A percentile compares a stretch with the other conserved stretches of the same genome.
These are phyloP conservation scores for Andinoacara biseriatus DNA, from an alignment of 2,113 vertebrate species.

Conservation along the genomic window DNA sequence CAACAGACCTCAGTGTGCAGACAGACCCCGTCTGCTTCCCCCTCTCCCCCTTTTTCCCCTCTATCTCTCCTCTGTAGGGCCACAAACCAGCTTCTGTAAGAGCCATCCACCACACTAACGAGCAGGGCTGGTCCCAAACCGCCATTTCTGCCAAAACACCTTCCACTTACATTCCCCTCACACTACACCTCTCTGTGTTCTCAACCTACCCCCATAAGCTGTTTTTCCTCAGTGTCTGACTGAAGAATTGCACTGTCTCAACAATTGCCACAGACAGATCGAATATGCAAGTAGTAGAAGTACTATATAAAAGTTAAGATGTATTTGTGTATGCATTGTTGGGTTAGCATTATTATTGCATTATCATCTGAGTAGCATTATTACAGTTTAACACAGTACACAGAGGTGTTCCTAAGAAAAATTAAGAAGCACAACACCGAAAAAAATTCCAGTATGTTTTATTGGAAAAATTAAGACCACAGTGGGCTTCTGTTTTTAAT, in stretches of 20 bases:
- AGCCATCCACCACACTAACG: conserved; percentile 64
- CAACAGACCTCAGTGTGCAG: conserved; percentile 77
- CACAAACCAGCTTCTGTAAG: conserved; percentile 77
- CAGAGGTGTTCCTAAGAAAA: background rate
- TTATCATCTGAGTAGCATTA: background rate
- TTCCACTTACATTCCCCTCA: conserved; percentile 66
- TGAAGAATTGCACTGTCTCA: conserved; percentile 30
- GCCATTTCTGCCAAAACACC: conserved; percentile 60
- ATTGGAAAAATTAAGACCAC: background rate
- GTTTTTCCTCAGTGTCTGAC: conserved; percentile 42
- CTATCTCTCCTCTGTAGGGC: conserved; percentile 58
- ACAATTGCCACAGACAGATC: background rate
- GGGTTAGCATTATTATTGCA: background rate
- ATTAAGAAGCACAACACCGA: background rate
- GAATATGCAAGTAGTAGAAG: background rate
- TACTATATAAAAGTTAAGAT: background rate
- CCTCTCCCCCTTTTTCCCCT: conserved; percentile 39
- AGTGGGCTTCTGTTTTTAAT: background rate
- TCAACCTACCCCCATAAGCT: conserved; percentile 21
- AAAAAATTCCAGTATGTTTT: background rate
- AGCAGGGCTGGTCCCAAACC: conserved; percentile 50
- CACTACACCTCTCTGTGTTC: conserved; percentile 71
- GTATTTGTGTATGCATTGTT: background rate
- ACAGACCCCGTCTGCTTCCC: conserved; percentile 56
- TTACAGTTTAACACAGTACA: no score